A percentile compares a stretch with the other conserved stretches of the same genome.
phyloP scores from a whole-genome alignment of 37 sponge, comb jelly and placozoan genomes.

The Spongilla lacustris region DNA sequence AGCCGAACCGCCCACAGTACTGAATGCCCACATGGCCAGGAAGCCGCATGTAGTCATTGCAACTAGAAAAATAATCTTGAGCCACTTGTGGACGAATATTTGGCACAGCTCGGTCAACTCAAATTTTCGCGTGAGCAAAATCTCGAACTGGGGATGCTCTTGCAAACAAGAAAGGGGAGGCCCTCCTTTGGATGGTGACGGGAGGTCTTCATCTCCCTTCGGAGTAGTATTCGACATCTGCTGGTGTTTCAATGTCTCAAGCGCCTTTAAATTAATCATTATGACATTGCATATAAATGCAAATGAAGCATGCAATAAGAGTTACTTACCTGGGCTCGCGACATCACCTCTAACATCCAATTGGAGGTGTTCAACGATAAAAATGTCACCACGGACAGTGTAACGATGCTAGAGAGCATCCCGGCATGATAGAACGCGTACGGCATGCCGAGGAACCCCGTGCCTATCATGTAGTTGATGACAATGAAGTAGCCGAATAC shows the following conservation, averaged over 20 bases:
- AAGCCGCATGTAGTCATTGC: constrained; percentile 23
- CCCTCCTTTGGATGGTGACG: background rate
- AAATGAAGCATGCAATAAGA: too few relatives aligned
- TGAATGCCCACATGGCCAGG: constrained; percentile 48
- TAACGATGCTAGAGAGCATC: constrained; percentile 13
- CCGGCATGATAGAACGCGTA: constrained; percentile 32
- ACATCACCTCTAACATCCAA: constrained; percentile 65
- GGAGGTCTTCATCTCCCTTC: background rate
- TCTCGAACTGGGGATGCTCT: constrained; percentile 17
- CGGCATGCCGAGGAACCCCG: background rate
- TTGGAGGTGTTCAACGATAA: constrained; percentile 4
- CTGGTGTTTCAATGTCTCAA: background rate
- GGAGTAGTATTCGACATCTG: background rate
- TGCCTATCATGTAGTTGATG: constrained; percentile 20
- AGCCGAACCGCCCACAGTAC: constrained; percentile 68
- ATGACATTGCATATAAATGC: too few relatives aligned
- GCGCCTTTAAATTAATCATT: background rate
- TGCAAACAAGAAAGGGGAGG: background rate
- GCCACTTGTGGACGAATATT: constrained; percentile 41
- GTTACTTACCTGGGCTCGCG: constrained; percentile 76
- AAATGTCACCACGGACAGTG: constrained; percentile 9
- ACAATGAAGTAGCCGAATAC: constrained; percentile 23
- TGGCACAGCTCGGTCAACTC: constrained; percentile 76
- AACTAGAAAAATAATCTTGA: constrained; percentile 50
- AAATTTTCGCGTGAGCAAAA: constrained; percentile 59